Percentiles rank a stretch among this genome's conserved stretches.
phyloP scores from a whole-genome alignment of 2,113 vertebrate species.

The Setophaga kirtlandii region DNA sequence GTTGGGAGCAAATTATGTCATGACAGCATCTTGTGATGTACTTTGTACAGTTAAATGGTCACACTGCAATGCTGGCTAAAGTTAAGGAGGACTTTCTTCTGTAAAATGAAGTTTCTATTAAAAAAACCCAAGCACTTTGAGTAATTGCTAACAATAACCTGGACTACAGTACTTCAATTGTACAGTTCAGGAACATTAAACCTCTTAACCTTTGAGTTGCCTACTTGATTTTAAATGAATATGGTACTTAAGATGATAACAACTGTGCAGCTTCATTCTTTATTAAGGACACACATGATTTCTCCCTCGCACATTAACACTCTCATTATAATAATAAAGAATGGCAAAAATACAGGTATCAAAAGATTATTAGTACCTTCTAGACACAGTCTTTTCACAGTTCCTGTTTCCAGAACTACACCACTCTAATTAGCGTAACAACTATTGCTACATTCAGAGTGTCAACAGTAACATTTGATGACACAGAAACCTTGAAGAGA shows the following conservation, averaged over 20 bases:
- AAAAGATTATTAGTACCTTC: slow-evolving; percentile 56
- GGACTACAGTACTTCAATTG: slow-evolving; percentile 58
- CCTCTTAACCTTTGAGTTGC: slow-evolving; percentile 75
- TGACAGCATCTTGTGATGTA: neutral
- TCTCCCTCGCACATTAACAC: slow-evolving; percentile 22
- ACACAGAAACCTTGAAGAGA: slow-evolving; percentile 27
- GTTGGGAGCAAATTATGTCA: neutral
- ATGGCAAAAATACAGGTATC: slow-evolving; percentile 64
- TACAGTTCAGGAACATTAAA: slow-evolving; percentile 72
- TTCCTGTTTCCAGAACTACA: slow-evolving; percentile 36
- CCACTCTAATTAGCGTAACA: slow-evolving; percentile 49
- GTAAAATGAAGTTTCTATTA: slow-evolving; percentile 45
- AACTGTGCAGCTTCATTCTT: slow-evolving; percentile 51
- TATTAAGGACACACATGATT: slow-evolving; percentile 66
- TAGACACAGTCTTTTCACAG: slow-evolving; percentile 41
- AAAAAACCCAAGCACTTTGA: neutral
- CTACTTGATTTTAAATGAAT: slow-evolving; percentile 74
- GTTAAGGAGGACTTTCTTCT: slow-evolving; percentile 2
- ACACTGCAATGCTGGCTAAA: neutral
- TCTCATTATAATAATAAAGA: slow-evolving; percentile 68
- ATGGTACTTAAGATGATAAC: slow-evolving; percentile 69
- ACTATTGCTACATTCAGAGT: slow-evolving; percentile 44
- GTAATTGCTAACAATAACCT: slow-evolving; percentile 70
- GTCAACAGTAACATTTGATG: slow-evolving; percentile 51
- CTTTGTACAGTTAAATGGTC: neutral